These are phyloP conservation scores for Tetropium fuscum DNA, from an alignment of 2,888 invertebrate species.

Conservation along the genomic window DNA sequence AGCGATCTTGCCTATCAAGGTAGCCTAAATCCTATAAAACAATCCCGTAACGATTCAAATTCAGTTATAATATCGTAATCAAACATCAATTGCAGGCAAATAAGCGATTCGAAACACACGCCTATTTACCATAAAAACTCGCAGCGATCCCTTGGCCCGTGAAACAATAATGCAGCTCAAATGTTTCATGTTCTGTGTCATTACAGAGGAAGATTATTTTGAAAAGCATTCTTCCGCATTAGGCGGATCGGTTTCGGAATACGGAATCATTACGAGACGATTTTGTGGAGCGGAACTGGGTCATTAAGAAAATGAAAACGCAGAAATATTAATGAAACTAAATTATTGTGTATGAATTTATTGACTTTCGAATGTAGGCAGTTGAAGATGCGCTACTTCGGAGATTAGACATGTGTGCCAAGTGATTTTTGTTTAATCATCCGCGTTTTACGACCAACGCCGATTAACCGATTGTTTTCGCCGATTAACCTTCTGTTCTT, in stretches of 20 bases:
- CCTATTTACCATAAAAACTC: constrained; percentile 8
- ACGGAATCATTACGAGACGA: neutral
- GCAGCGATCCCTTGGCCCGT: constrained; percentile 11
- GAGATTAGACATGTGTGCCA: constrained; percentile 11
- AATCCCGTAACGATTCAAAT: too few species aligned
- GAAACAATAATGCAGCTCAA: constrained; percentile 10
- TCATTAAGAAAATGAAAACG: constrained; percentile 22
- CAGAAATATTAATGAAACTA: constrained; percentile 7
- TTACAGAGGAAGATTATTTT: too few species aligned
- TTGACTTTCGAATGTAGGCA: constrained; percentile 26
- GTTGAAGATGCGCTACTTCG: constrained; percentile 18
- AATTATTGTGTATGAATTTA: constrained; percentile 22
- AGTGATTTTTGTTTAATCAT: too few species aligned
- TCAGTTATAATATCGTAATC: too few species aligned
- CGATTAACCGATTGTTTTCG: too few species aligned
- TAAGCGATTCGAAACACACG: constrained; percentile 2
- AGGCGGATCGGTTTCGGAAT: too few species aligned
- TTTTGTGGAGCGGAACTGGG: constrained; percentile 5
- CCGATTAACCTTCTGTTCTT: too few species aligned
- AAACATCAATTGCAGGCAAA: too few species aligned
- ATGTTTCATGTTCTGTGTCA: constrained; percentile 5
- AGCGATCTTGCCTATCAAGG: too few species aligned
- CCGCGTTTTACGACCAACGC: too few species aligned
- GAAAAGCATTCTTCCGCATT: too few species aligned
- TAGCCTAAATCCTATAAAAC: too few species aligned